phyloP scores from a whole-genome alignment of 2,888 invertebrate genomes.

The Priocnemis perturbator region DNA sequence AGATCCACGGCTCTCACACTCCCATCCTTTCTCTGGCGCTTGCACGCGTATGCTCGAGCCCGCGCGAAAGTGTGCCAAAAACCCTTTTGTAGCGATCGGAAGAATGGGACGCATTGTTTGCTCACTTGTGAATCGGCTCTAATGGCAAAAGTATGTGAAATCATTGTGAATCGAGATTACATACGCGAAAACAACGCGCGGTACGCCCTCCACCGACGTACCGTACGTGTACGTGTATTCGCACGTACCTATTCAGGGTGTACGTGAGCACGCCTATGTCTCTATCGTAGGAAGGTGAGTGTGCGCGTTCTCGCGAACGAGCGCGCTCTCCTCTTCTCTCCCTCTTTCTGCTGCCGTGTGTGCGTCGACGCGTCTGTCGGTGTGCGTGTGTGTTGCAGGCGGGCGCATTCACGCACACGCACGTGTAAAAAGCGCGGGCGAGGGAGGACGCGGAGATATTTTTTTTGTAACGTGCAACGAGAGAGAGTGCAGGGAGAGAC shows the following conservation, averaged over 20 bases:
- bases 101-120: slow-evolving; percentile 67
- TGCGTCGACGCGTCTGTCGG: neutral
- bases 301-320: neutral
- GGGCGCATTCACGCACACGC: slow-evolving; percentile 45
- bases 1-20: slow-evolving; percentile 6
- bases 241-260: slow-evolving; percentile 1
- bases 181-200: slow-evolving; percentile 68
- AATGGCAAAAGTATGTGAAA: slow-evolving; percentile 74
- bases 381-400: slow-evolving; percentile 22
- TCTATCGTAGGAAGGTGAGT: too few relatives aligned
- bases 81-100: slow-evolving; percentile 62
- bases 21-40: slow-evolving; percentile 7
- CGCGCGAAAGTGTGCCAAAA: slow-evolving; percentile 64
- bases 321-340: slow-evolving; percentile 7
- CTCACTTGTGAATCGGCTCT: slow-evolving; percentile 71
- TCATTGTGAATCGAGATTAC: slow-evolving; percentile 73
- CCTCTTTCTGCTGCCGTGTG: neutral
- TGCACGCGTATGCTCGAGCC: slow-evolving; percentile 49
- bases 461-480: slow-evolving; percentile 46
- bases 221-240: neutral
- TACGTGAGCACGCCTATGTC: neutral
- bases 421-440: slow-evolving; percentile 52
- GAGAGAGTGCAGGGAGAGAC: slow-evolving; percentile 61
- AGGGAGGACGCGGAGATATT: slow-evolving; percentile 56
- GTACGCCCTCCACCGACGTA: slow-evolving; percentile 13